Evolutionary conservation across 2,113 vertebrate genomes (phyloP).

Genomic region (Eptesicus fuscus): DNA sequence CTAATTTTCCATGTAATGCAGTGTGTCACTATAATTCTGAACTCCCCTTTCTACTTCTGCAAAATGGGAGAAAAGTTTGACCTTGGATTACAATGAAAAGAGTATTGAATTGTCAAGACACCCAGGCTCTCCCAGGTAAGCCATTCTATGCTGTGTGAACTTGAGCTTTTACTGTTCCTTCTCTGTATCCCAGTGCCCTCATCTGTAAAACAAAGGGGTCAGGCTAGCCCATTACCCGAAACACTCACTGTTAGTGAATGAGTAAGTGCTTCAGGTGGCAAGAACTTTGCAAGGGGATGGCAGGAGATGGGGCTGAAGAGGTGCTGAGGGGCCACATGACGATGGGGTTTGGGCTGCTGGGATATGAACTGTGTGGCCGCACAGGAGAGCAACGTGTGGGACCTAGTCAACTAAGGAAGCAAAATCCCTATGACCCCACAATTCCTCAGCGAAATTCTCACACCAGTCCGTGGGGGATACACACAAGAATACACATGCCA

Average conservation of each 20-base stretch:
- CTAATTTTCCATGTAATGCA: not conserved
- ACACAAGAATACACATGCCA: accelerated
- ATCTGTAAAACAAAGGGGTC: not conserved
- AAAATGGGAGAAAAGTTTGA: not conserved
- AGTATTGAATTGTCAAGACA: not conserved
- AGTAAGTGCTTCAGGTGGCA: not conserved
- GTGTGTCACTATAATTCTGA: not conserved
- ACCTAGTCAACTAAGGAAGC: not conserved
- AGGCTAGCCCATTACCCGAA: not conserved
- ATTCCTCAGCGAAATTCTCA: not conserved
- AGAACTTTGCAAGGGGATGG: not conserved
- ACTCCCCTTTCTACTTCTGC: not conserved
- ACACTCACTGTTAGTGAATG: not conserved
- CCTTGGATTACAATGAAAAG: not conserved
- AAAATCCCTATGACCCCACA: not conserved
- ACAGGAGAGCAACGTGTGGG: not conserved
- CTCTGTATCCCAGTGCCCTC: not conserved
- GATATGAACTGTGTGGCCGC: too few relatives aligned
- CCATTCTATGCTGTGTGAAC: not conserved
- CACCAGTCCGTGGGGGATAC: not conserved
- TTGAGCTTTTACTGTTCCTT: not conserved
- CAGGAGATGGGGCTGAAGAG: not conserved
- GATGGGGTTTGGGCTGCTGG: too few relatives aligned
- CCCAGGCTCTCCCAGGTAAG: not conserved
- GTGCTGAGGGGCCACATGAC: not conserved